A percentile compares a stretch with the other conserved stretches of the same genome.
Conservation (phyloP, 64 coral and sea anemone species). For the Porites lutea region DNA sequence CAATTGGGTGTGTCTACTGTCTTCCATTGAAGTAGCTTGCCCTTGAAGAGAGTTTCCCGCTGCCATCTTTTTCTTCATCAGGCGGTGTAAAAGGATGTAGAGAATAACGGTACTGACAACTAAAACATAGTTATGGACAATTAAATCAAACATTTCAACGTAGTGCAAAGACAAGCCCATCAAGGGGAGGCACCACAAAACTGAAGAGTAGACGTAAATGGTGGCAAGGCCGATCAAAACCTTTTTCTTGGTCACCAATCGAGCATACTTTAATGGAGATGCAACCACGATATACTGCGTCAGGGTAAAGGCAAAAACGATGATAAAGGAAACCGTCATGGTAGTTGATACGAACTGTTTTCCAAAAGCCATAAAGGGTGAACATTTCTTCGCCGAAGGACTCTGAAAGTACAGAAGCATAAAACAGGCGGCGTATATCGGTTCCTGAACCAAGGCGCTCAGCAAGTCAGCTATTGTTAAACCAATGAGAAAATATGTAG, state of each 20-base stretch:
- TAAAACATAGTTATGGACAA: constrained; percentile 12
- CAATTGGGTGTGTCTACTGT: not conserved
- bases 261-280: constrained; percentile 15
- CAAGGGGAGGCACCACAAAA: not conserved
- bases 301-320: constrained; percentile 23
- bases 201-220: constrained; percentile 3
- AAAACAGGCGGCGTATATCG: constrained; percentile 5
- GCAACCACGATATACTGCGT: constrained; percentile 41
- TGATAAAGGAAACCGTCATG: constrained; percentile 31
- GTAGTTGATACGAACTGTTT: not conserved
- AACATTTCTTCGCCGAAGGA: not conserved
- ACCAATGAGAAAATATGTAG: constrained; percentile 54
- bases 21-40: not conserved
- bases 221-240: not conserved
- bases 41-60: not conserved
- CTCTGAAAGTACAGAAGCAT: not conserved
- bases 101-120: not conserved
- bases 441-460: constrained; percentile 38
- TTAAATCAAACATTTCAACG: not conserved
- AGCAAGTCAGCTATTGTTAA: constrained; percentile 62
- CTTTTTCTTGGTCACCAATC: constrained; percentile 5
- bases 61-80: constrained; percentile 15
- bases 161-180: not conserved
- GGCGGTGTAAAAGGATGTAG: constrained; percentile 11
- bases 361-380: not conserved